phyloP scores from a whole-genome alignment of 2,113 vertebrate species.

The Camelus bactrianus region DNA sequence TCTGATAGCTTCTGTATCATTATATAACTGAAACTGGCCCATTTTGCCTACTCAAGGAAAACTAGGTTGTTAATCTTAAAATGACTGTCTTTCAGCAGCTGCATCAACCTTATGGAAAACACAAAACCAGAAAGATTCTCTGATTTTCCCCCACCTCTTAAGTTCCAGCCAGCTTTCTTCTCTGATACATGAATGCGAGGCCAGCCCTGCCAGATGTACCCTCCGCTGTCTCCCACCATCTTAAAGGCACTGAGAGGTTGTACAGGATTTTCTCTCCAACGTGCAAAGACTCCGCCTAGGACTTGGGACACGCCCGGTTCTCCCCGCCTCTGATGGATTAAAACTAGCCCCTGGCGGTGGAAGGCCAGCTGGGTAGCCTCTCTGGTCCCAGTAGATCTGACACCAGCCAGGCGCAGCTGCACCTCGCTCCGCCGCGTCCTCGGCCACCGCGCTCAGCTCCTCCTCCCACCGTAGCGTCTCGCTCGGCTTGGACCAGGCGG shows the following conservation, averaged over 20 bases:
- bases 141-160: no score
- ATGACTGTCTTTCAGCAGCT: not conserved
- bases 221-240: fast-evolving
- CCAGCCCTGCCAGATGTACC: not conserved
- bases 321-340: not conserved
- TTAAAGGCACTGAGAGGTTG: not conserved
- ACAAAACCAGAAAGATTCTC: fast-evolving
- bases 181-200: fast-evolving
- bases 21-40: not conserved
- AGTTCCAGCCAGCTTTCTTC: not conserved
- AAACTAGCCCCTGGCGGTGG: not conserved
- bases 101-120: not conserved
- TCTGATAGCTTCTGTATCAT: not conserved
- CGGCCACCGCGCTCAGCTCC: constrained; percentile 54
- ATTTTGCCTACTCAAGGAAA: not conserved
- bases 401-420: not conserved
- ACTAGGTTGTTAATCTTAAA: not conserved
- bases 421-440: not conserved
- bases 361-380: not conserved
- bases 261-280: not conserved
- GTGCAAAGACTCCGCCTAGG: not conserved
- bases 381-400: not conserved
- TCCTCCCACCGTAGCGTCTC: constrained; percentile 1
- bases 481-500: not conserved
- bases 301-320: not conserved